These are phyloP conservation scores for Sparus aurata DNA, from an alignment of 2,797 vertebrate species.

Conservation along the genomic window DNA sequence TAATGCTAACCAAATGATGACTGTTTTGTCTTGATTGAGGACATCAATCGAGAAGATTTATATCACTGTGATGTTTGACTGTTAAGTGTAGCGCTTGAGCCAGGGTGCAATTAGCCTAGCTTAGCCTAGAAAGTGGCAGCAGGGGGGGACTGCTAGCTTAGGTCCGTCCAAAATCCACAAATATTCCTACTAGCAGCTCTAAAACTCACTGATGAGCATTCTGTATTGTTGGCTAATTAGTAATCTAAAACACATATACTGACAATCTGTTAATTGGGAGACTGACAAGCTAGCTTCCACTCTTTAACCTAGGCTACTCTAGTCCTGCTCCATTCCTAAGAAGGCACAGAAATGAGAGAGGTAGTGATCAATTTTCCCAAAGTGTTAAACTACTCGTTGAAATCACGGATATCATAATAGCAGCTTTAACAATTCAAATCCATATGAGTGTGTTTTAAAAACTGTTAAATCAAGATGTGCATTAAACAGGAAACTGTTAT, in stretches of 20 bases:
- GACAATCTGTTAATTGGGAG: not conserved
- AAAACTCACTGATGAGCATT: not conserved
- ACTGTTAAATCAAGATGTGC: too few relatives aligned
- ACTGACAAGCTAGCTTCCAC: not conserved
- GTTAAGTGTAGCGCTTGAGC: not conserved
- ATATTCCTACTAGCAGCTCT: not conserved
- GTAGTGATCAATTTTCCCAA: not conserved
- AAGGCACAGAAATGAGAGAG: not conserved
- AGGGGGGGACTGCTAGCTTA: not conserved
- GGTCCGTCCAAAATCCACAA: not conserved
- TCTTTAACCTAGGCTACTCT: not conserved
- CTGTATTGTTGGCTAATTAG: not conserved
- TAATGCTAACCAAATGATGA: not conserved
- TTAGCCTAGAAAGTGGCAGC: not conserved
- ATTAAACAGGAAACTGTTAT: conserved; percentile 6
- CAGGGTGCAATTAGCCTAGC: not conserved
- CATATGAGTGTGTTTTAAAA: not conserved
- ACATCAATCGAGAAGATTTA: not conserved
- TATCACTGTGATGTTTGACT: not conserved
- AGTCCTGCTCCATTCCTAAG: not conserved
- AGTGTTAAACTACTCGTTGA: not conserved
- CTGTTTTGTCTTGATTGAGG: too few relatives aligned
- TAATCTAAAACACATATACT: not conserved
- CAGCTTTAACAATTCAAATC: not conserved
- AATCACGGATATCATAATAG: not conserved